Evolutionary conservation across 2,888 invertebrate genomes (phyloP).

Genomic region (Lasioglossum leucozonium): DNA sequence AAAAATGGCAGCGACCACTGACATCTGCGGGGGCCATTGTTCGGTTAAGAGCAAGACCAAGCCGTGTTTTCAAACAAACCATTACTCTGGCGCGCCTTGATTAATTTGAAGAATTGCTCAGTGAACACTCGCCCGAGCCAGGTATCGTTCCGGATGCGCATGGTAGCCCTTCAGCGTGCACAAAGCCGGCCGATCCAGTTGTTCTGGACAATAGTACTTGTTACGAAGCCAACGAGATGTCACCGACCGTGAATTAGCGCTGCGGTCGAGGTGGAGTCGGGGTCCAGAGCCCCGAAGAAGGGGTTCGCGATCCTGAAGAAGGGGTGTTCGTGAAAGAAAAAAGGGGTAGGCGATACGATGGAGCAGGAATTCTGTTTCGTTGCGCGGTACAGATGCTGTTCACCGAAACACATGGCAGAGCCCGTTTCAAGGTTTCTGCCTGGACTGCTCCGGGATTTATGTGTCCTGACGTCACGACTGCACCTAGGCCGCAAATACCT

Average conservation of each 20-base stretch:
- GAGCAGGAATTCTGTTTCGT: constrained; percentile 62
- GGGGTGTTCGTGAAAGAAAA: constrained; percentile 45
- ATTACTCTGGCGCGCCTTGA: constrained; percentile 37
- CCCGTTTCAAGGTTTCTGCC: constrained; percentile 41
- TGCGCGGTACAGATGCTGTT: constrained; percentile 74
- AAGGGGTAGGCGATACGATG: constrained; percentile 51
- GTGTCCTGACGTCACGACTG: constrained; percentile 66
- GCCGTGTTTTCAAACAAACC: constrained; percentile 79
- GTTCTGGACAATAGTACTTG: constrained; percentile 82
- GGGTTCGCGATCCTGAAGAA: constrained; percentile 25
- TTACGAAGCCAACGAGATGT: constrained; percentile 83
- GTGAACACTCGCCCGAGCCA: constrained; percentile 76
- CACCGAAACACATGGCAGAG: constrained; percentile 63
- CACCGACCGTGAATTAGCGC: constrained; percentile 82
- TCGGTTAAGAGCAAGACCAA: constrained; percentile 3
- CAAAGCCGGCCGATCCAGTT: constrained; percentile 76
- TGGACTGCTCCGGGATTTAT: constrained; percentile 62
- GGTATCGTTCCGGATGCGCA: constrained; percentile 71
- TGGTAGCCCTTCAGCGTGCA: constrained; percentile 64
- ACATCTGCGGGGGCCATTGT: constrained; percentile 28
- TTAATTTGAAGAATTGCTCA: constrained; percentile 75
- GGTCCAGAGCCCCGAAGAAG: constrained; percentile 36
- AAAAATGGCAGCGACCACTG: neutral
- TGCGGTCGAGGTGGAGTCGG: constrained; percentile 69
- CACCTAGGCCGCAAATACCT: constrained; percentile 28